Evolutionary conservation across 2,113 vertebrate species (phyloP), one percentile per base, ranked within the genome.

Genomic region (Brachyhypopomus occidentalis): DNA sequence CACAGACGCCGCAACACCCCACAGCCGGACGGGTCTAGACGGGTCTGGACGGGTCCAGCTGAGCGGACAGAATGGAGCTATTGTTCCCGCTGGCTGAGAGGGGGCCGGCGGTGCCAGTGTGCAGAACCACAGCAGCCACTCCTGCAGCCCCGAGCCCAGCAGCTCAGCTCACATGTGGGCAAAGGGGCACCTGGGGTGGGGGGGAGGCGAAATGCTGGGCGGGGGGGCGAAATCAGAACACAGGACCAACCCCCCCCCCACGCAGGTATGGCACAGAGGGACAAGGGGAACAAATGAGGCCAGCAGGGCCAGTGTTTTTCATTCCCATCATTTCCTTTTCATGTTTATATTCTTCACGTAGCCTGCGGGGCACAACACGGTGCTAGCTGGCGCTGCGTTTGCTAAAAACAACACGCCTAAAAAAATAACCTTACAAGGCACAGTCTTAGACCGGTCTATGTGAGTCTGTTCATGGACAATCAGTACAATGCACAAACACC

Each of bases 271-370:
- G 14, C 6, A 38, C 34, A 41, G 2, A 36, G 27, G 27, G 5
- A 66, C n/a, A n/a, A n/a, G n/a, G n/a, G n/a, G n/a, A n/a, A n/a
- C n/a, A 34, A 66, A 69, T 9, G n/a, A 69, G 30, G 38, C 30
- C 17, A 67, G 17, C 34, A 22, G 34, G 34, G 20, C 66, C 38
- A 69, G 11, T n/a, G n/a, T 41, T 38, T 69, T 17, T n/a, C 66
- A 38, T n/a, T 41, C 17, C 34, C 2, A 7, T 41, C 27, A 17
- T 66, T 66, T 19, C 19, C 23, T 30, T 66, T 78, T 69, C 14
- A 58, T 69, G 76, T 78, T 78, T 25, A 70, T 52, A 59, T 78
- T 78, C 64, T 70, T 78, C 9, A 62, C 1, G 5, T 2, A 41
- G 38, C 23, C 48, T 59, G 2, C 36, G 14, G 48, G n/a, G 17